Conservation (phyloP, 2,113 vertebrate species). For the Gallinago paraguaiae region DNA sequence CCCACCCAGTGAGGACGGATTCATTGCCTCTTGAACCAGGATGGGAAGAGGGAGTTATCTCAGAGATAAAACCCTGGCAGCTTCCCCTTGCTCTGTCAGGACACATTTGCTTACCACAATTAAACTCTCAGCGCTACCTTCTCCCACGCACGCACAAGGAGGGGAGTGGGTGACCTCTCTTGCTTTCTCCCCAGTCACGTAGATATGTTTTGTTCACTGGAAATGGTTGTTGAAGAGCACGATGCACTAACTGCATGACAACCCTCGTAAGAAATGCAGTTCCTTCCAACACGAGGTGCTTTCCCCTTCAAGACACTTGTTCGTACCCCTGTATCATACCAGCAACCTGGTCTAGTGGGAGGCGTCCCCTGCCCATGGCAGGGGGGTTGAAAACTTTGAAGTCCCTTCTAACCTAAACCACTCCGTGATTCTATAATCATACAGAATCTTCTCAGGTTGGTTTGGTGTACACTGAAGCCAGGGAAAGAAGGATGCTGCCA, state of each 20-base stretch:
- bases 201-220: not conserved
- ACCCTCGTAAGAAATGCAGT: not conserved
- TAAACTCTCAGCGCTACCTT: not conserved
- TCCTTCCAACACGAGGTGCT: not conserved
- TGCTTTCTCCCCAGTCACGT: not conserved
- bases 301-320: not conserved
- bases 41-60: slow-evolving; percentile 29
- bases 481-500: not conserved
- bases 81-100: not conserved
- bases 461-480: not conserved
- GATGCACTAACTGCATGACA: not conserved
- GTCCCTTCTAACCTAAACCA: not conserved
- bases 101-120: not conserved
- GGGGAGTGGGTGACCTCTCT: not conserved
- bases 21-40: not conserved
- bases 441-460: not conserved
- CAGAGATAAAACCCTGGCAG: not conserved
- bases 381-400: not conserved
- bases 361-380: not conserved
- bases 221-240: not conserved
- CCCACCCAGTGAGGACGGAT: slow-evolving; percentile 15
- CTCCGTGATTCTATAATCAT: not conserved
- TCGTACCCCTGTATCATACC: not conserved
- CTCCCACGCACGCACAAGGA: not conserved
- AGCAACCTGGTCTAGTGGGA: not conserved